Base-by-base conservation (phyloP, 1,140 invertebrate species). In the Mycetomoellerius zeteki region DNA sequence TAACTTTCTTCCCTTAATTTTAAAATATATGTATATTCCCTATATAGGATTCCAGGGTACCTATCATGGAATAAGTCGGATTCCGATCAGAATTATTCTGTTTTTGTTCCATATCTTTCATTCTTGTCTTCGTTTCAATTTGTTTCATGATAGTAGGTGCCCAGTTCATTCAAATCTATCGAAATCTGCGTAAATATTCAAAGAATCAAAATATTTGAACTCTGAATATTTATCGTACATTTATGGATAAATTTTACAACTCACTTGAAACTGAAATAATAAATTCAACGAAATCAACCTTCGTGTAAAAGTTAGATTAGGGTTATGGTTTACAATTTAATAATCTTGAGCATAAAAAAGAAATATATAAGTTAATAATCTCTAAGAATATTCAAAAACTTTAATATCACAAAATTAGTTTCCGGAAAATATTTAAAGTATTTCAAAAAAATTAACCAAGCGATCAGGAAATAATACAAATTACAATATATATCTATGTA, bases 141-240 rank as follows among this genome's bases (percentile, higher is more conserved):
- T 37, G 6, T 37, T 37, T 0, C 33, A 37, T 37, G 7, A 8
- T 37, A 37, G n/a, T n/a, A n/a, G n/a, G n/a, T n/a, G n/a, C n/a
- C n/a, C 7, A 37, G 6, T 37, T 8, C 33, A 37, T 37, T 37
- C 6, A 43, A 43, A 0, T 43, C 37, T 12, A 10, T 37, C 14
- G 8, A 21, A 69, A 30, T 30, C 30, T 33, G 6, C 16, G 0
- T 24, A 12, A 54, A 33, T 30, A 43, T 43, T 43, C 2, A 43
- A 43, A 43, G 10, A 43, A 12, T 43, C 2, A 43, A 43, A 43
- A 43, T 33, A 56, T 2, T 16, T 75, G 3, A 6, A 75, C 14
- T 56, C 27, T 5, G 24, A 19, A 7, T 69, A 50, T 72, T 73
- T 73, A 21, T 73, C 19, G n/a, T n/a, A 73, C 3, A n/a, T n/a